phyloP scores from a whole-genome alignment of 2,113 vertebrate genomes.

The Mormyrus lacerda region DNA sequence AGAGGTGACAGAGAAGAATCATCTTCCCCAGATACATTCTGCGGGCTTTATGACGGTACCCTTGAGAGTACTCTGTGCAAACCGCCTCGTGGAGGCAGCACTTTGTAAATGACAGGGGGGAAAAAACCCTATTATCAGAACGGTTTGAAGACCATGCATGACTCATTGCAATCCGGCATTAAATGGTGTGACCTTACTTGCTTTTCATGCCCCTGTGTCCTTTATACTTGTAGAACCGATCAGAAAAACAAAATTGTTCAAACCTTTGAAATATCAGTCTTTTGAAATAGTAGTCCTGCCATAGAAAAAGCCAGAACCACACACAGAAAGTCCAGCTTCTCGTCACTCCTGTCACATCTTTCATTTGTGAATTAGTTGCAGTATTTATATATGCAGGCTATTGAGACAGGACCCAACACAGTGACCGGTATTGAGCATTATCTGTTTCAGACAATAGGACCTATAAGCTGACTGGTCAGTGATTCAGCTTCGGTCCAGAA shows the following conservation, averaged over 20 bases:
- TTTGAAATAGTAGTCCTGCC: not conserved
- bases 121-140: not conserved
- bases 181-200: not conserved
- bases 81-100: not conserved
- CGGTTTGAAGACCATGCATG: not conserved
- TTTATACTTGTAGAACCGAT: not conserved
- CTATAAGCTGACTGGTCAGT: not conserved
- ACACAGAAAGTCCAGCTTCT: not conserved
- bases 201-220: not conserved
- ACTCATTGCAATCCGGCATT: not conserved
- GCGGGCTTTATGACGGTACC: not conserved
- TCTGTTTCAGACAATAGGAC: not conserved
- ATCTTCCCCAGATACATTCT: not conserved
- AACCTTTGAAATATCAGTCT: not conserved
- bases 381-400: not conserved
- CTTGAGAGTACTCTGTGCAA: slow-evolving; percentile 7
- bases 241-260: slow-evolving; percentile 4
- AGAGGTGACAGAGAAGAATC: not conserved
- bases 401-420: not conserved
- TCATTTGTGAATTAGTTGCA: not conserved
- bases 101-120: not conserved
- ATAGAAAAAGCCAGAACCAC: not conserved
- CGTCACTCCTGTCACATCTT: not conserved
- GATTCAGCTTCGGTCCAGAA: not conserved
- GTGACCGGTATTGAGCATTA: not conserved